Evolutionary conservation across 2,113 vertebrate genomes (phyloP).

Genomic region (Myrmophylax atrothorax): DNA sequence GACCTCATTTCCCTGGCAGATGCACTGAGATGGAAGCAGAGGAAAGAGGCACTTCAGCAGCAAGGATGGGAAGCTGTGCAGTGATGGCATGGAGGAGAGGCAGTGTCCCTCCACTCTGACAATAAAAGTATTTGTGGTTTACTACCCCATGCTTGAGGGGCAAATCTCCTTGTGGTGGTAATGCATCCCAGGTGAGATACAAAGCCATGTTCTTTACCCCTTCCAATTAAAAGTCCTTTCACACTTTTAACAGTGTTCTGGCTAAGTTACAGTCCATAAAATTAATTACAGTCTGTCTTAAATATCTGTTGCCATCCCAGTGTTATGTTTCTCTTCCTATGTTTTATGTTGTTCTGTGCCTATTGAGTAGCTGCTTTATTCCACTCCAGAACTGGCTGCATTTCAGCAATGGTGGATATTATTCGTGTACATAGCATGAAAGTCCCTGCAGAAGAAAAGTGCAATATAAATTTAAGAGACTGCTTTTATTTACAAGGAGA

Average conservation of each 20-base stretch:
- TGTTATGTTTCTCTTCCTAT: background rate
- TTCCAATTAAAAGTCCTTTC: conserved; percentile 5
- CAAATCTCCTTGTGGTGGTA: background rate
- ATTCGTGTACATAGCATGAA: conserved; percentile 29
- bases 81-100: background rate
- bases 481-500: conserved; percentile 63
- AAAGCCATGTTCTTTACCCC: conserved; percentile 31
- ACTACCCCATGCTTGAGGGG: background rate
- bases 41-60: background rate
- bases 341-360: conserved; percentile 32
- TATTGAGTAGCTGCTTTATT: background rate
- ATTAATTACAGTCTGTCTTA: conserved; percentile 45
- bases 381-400: conserved; percentile 26
- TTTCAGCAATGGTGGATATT: conserved; percentile 45
- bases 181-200: background rate
- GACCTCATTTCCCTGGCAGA: background rate
- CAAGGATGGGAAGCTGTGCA: background rate
- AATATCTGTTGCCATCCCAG: conserved; percentile 10
- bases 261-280: conserved; percentile 40
- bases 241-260: conserved; percentile 6
- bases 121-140: background rate
- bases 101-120: background rate
- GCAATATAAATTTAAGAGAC: conserved; percentile 59
- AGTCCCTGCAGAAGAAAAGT: conserved; percentile 52
- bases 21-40: background rate